Conservation (phyloP, 2,888 invertebrate species). For the Phyto melanocephala region DNA sequence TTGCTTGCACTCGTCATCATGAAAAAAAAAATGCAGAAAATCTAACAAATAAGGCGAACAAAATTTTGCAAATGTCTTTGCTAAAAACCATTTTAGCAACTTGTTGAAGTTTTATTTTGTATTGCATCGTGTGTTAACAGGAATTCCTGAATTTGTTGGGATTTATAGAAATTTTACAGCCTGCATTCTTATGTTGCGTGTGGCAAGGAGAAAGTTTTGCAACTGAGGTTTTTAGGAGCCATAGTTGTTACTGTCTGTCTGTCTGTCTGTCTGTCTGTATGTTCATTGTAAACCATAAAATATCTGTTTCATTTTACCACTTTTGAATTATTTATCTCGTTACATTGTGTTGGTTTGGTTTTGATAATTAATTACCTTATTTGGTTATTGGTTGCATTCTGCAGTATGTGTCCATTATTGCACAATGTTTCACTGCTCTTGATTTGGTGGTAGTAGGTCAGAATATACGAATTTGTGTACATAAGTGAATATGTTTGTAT, state of each 20-base stretch:
- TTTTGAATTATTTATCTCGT: constrained; percentile 24
- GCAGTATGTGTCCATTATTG: background rate
- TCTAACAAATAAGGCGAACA: background rate
- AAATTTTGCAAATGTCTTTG: background rate
- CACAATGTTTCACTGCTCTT: constrained; percentile 18
- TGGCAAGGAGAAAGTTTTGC: constrained; percentile 46
- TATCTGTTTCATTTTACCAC: background rate
- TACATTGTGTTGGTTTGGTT: background rate
- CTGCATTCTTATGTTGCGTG: constrained; percentile 17
- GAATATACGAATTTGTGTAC: constrained; percentile 31
- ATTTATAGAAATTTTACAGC: no score
- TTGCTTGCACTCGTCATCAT: background rate
- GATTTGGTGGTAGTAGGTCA: constrained; percentile 37
- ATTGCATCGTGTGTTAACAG: no score
- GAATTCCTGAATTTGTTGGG: background rate
- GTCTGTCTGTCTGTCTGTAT: no score
- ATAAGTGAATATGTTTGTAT: no score
- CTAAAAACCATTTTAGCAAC: constrained; percentile 15
- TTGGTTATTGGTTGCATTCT: constrained; percentile 26
- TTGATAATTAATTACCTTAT: constrained; percentile 45
- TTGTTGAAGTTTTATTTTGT: constrained; percentile 23
- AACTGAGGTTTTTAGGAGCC: background rate
- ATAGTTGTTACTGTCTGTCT: background rate
- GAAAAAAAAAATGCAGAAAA: background rate
- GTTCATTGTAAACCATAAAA: constrained; percentile 7